Conservation (phyloP, 2,113 vertebrate genomes). For the Nothocercus julius region DNA sequence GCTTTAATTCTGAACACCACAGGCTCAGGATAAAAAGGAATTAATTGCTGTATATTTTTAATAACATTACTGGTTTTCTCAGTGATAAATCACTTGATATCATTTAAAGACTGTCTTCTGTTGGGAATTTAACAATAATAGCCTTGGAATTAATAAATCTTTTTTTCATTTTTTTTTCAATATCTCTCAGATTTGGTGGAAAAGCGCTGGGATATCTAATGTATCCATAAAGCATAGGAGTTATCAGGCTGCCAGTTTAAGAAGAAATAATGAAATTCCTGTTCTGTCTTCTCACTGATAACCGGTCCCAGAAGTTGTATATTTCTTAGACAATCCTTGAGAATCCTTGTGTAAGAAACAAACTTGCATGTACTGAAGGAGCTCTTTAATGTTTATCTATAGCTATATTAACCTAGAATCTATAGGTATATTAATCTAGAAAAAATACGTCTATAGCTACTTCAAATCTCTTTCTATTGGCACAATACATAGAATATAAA, state of each 20-base stretch:
- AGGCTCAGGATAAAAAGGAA: neutral
- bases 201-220: neutral
- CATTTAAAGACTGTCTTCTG: conserved; percentile 16
- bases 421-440: neutral
- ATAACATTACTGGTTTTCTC: neutral
- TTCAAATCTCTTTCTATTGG: neutral
- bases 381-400: neutral
- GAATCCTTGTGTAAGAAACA: conserved; percentile 27
- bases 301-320: neutral
- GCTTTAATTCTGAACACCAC: neutral
- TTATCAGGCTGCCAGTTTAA: neutral
- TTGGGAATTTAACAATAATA: conserved; percentile 21
- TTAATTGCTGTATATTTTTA: neutral
- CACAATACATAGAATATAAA: neutral
- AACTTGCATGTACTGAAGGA: neutral
- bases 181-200: neutral
- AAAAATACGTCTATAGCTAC: neutral
- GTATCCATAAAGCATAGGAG: neutral
- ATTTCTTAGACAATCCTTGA: conserved; percentile 20
- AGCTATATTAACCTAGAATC: neutral
- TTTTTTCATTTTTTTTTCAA: neutral
- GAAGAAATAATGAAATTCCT: neutral
- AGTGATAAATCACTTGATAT: neutral
- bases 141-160: conserved; percentile 22
- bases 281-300: neutral